Evolutionary conservation across 1,140 invertebrate genomes (phyloP), one percentile per base, ranked within the genome.

Genomic region (Nasonia longicornis): DNA sequence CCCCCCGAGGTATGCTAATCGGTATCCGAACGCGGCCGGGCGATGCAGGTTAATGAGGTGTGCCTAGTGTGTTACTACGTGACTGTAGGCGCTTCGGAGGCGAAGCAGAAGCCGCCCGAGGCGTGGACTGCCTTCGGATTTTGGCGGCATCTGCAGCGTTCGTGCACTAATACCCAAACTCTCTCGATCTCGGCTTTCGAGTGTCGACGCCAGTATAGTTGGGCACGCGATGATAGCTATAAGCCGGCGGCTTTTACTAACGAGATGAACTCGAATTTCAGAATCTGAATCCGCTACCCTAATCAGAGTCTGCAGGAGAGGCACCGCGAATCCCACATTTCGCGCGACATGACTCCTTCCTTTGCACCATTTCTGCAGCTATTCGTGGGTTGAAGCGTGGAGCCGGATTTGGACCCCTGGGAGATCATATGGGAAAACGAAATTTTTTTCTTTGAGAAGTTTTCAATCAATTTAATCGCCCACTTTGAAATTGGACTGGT

Each of bases 241-340:
- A 52, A 52, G 38, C 76, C 66, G 48, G 45, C 69, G 67, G 67
- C 45, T 58, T 26, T 35, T n/a, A 35, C 79, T 80, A 80, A 80
- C 63, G 73, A 80, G 42, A 76, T 80, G 63, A 80, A 80, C 45
- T 75, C 73, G 64, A 69, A 80, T 80, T 80, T 70, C 63, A 58
- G 71, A 79, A 73, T 79, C 78, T 58, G 77, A 73, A 79, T 79
- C 64, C 52, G 58, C 71, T 31, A 67, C 16, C 71, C 71, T 74
- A 80, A 80, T 80, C 79, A 80, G 71, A 74, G 11, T 26, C 72
- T 8, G 70, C 11, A 20, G 52, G 20, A 58, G 52, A n/a, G 6
- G 16, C 16, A 6, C 20, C 16, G 20, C 20, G 26, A 64, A 38
- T 31, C 42, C 71, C 72, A 48, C 71, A 16, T 48, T 14, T 3